Percentiles rank a stretch among this genome's conserved stretches.
Evolutionary conservation across 2,113 vertebrate species (phyloP).

Genomic region (Chaetops frenatus): DNA sequence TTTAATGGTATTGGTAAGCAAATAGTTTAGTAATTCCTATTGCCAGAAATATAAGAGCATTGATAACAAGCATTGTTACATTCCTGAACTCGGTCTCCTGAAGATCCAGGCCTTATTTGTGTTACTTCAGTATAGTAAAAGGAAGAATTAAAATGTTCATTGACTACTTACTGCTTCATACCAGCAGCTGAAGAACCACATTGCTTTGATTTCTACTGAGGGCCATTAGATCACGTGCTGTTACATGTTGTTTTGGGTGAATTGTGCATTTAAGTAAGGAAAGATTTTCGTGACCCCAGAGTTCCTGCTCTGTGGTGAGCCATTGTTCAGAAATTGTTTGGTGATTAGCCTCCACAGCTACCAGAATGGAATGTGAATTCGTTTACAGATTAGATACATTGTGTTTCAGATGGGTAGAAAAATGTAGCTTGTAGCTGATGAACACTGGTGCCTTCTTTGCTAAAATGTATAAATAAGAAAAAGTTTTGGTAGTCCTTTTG

Average conservation of each 20-base stretch:
- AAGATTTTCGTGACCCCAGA: neutral
- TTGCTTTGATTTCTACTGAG: neutral
- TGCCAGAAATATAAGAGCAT: neutral
- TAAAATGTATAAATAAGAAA: neutral
- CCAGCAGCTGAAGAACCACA: neutral
- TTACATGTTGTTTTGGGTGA: neutral
- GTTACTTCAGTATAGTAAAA: neutral
- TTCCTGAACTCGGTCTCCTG: neutral
- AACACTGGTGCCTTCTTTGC: neutral
- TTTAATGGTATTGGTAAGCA: neutral
- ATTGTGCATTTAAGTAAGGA: neutral
- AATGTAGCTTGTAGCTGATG: neutral
- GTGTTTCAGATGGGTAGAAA: neutral
- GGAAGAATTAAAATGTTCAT: neutral
- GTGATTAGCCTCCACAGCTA: neutral
- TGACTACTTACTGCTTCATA: neutral
- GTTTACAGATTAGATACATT: neutral
- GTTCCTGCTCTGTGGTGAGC: neutral
- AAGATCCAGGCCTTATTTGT: neutral
- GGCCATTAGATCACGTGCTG: rapidly evolving
- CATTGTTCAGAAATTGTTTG: neutral
- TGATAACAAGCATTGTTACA: neutral
- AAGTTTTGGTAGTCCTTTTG: neutral
- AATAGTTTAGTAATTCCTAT: neutral
- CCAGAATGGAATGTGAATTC: neutral